Percentiles rank a stretch among this genome's conserved stretches.
phyloP scores from a whole-genome alignment of 2,113 vertebrate genomes.

The Lophius piscatorius region DNA sequence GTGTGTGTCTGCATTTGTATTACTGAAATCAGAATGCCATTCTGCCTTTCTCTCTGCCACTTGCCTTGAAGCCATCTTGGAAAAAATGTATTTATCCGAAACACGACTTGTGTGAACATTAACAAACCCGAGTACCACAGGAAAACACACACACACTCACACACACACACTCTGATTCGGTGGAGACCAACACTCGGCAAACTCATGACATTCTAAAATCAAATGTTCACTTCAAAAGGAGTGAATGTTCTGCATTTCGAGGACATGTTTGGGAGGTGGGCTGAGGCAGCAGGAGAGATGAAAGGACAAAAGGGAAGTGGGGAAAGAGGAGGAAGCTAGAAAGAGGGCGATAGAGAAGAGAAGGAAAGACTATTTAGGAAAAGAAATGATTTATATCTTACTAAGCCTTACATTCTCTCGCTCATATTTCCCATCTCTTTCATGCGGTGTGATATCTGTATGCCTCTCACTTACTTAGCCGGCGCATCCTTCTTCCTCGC shows the following conservation, averaged over 20 bases:
- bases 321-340: not conserved
- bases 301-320: not conserved
- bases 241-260: conserved; percentile 43
- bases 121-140: not conserved
- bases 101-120: conserved; percentile 13
- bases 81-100: conserved; percentile 50
- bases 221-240: conserved; percentile 43
- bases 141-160: conserved; percentile 14
- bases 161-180: conserved; percentile 6
- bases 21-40: conserved; percentile 47
- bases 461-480: not conserved
- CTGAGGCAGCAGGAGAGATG: conserved; percentile 17
- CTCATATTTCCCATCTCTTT: not conserved
- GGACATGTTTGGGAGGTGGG: conserved; percentile 9
- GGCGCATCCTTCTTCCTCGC: not conserved
- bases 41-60: conserved; percentile 46
- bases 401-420: not conserved
- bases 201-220: conserved; percentile 42
- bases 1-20: conserved; percentile 48
- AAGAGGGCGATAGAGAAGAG: not conserved
- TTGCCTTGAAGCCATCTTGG: conserved; percentile 55
- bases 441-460: conserved; percentile 3
- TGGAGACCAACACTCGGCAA: not conserved
- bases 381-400: conserved; percentile 4
- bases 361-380: not conserved